These are phyloP conservation scores for Smittia sp. DNA, from an alignment of 2,888 invertebrate species.

Conservation along the genomic window DNA sequence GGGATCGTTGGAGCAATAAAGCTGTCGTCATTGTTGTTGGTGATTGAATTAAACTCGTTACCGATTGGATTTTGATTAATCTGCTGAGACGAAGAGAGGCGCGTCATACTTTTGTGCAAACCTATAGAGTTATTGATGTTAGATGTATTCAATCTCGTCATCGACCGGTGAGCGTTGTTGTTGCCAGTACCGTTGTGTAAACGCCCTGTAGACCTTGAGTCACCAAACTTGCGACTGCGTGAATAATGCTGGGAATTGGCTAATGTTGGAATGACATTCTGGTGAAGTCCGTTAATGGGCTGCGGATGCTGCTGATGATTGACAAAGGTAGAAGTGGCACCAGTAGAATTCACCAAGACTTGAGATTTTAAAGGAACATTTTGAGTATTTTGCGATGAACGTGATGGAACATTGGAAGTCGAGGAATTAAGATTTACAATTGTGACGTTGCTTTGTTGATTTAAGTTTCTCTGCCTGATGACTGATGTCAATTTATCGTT, in stretches of 20 bases:
- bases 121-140: slow-evolving; percentile 58
- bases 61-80: slow-evolving; percentile 57
- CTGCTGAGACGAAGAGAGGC: slow-evolving; percentile 73
- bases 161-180: slow-evolving; percentile 71
- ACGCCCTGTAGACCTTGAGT: slow-evolving; percentile 72
- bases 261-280: not conserved
- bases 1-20: slow-evolving; percentile 28
- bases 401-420: slow-evolving; percentile 44
- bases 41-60: slow-evolving; percentile 46
- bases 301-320: slow-evolving; percentile 45
- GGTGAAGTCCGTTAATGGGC: slow-evolving; percentile 21
- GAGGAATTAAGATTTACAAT: slow-evolving; percentile 71
- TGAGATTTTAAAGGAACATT: not conserved
- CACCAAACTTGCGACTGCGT: slow-evolving; percentile 64
- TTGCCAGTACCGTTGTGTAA: slow-evolving; percentile 59
- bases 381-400: slow-evolving; percentile 41
- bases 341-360: not conserved
- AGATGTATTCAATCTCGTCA: slow-evolving; percentile 73
- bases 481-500: slow-evolving; percentile 75
- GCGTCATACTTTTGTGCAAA: slow-evolving; percentile 76
- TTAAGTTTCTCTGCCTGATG: slow-evolving; percentile 62
- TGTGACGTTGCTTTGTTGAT: slow-evolving; percentile 56
- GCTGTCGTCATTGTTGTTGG: slow-evolving; percentile 44
- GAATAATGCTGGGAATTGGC: slow-evolving; percentile 49
- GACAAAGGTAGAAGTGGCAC: slow-evolving; percentile 44